A percentile compares a stretch with the other conserved stretches of the same genome.
Conservation (phyloP, 2,888 invertebrate species). For the Physocephala rufipes region DNA sequence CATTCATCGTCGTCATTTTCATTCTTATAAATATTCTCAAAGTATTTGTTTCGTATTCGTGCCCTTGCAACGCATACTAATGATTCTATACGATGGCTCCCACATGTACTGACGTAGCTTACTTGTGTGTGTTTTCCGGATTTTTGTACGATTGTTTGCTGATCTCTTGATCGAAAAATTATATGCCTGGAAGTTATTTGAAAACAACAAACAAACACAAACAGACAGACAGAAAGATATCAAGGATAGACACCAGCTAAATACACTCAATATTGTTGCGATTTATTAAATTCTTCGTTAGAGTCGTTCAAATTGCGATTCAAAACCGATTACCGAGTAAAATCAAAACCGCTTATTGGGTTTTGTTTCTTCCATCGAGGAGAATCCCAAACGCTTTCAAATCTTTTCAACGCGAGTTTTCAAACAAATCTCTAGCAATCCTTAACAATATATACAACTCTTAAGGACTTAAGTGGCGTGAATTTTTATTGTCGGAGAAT, state of each 20-base stretch:
- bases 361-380: neutral
- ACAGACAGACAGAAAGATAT: slow-evolving; percentile 10
- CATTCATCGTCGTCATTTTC: neutral
- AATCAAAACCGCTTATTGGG: too few relatives aligned
- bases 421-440: too few relatives aligned
- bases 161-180: slow-evolving; percentile 60
- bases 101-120: neutral
- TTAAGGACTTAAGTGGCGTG: too few relatives aligned
- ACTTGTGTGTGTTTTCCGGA: slow-evolving; percentile 22
- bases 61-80: neutral
- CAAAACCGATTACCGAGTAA: neutral
- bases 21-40: neutral
- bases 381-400: neutral
- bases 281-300: slow-evolving; percentile 23
- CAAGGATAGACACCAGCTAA: slow-evolving; percentile 40
- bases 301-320: neutral
- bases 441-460: too few relatives aligned
- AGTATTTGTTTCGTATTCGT: too few relatives aligned
- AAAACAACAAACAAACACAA: slow-evolving; percentile 45
- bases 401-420: neutral
- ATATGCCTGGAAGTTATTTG: slow-evolving; percentile 56
- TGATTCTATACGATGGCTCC: slow-evolving; percentile 6
- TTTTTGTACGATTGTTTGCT: slow-evolving; percentile 52
- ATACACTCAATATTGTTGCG: slow-evolving; percentile 30
- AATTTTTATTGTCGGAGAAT: too few relatives aligned